These are phyloP conservation scores for Caradrina kadenii DNA, from an alignment of 2,888 invertebrate genomes.

Conservation along the genomic window DNA sequence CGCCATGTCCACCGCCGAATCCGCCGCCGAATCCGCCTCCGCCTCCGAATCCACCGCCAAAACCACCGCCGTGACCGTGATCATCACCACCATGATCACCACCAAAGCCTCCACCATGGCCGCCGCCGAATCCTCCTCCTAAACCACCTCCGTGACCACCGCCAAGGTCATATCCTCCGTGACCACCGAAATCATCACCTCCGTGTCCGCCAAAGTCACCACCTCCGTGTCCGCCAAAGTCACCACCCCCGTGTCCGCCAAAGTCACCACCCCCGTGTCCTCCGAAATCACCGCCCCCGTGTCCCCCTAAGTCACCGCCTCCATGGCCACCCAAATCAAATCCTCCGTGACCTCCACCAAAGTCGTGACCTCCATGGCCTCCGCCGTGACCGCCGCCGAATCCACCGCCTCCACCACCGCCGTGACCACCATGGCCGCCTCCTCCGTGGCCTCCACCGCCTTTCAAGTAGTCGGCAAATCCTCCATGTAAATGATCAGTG, in stretches of 20 bases:
- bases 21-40: conserved; percentile 64
- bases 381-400: conserved; percentile 71
- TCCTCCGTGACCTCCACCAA: conserved; percentile 68
- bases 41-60: conserved; percentile 64
- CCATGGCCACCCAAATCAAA: conserved; percentile 76
- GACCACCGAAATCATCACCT: conserved; percentile 41
- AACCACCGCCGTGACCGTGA: conserved; percentile 64
- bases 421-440: conserved; percentile 66
- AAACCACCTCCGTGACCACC: conserved; percentile 65
- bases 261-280: conserved; percentile 65
- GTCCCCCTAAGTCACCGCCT: conserved; percentile 64
- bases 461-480: too few species aligned
- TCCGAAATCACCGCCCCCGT: conserved; percentile 61
- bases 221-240: conserved; percentile 57
- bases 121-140: conserved; percentile 70
- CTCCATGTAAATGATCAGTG: too few species aligned
- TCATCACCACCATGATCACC: conserved; percentile 65
- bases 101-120: conserved; percentile 70
- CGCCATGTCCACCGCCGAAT: conserved; percentile 62
- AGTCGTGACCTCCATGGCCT: conserved; percentile 63
- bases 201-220: conserved; percentile 57
- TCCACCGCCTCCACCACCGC: conserved; percentile 67
- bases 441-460: conserved; percentile 65
- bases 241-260: conserved; percentile 52
- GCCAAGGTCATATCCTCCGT: conserved; percentile 63